Base-by-base conservation (phyloP, 2,888 invertebrate species). In the Mythimna lalbum region DNA sequence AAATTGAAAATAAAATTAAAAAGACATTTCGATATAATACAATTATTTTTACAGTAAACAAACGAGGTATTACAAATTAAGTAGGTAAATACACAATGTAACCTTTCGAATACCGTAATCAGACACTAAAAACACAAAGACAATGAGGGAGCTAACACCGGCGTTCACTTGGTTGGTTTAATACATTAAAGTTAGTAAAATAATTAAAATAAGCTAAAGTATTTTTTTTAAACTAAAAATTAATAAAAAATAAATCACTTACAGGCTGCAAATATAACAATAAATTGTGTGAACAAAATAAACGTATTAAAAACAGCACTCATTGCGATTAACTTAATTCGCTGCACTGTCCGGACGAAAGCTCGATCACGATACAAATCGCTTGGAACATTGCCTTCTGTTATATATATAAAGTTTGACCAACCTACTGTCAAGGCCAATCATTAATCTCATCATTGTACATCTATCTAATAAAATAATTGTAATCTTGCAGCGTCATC, bases 401-500 rank as follows among this genome's bases (percentile, higher is more conserved):
- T 78, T 87, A 81, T 90, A 86, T 27, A 4, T 90, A 88, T 90
- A 88, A 90, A 84, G 78, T 83, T 73, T 72, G 63, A 82, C 67
- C 82, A 80, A 81, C 83, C 74, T 72, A 52, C 55, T 79, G 76
- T 78, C 88, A 88, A 87, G 88, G 90, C 50, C 79, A 71, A 63
- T 57, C 55, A 59, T 76, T 66, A 62, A 76, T 70, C 31, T 73
- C 79, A 78, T 73, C 63, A 68, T 21, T 21, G 49, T 50, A 31
- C 7, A n/a, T 49, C 9, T 61, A n/a, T n/a, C n/a, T 61, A 39
- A 19, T 47, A 27, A 63, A 50, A 61, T 23, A 4, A 63, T 23
- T 23, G 10, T 57, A 43, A 63, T 59, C 36, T 59, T 27, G 49
- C 49, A 49, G 10, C 43, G 43, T 43, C 43, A 43, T 43, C 43